These are phyloP conservation scores for Lindbergichthys nudifrons DNA, from an alignment of 2,797 vertebrate genomes.

Conservation along the genomic window DNA sequence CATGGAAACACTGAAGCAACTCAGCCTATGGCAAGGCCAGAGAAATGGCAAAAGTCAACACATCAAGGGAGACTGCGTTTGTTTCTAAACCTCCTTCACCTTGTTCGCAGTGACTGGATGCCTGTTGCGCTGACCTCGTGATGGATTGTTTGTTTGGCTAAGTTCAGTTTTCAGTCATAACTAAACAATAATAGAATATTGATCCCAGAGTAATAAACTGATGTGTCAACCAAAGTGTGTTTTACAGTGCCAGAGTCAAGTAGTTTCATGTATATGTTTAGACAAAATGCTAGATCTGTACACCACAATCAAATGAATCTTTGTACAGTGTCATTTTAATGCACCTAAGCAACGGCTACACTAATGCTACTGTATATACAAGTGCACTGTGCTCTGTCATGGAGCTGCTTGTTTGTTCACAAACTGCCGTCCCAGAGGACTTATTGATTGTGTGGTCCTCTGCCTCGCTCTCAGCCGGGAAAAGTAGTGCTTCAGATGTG, in stretches of 20 bases:
- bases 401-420: constrained; percentile 45
- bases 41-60: constrained; percentile 50
- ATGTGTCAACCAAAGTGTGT: constrained; percentile 26
- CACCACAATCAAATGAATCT: background rate
- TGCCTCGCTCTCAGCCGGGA: constrained; percentile 18
- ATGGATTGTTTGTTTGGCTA: constrained; percentile 39
- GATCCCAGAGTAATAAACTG: constrained; percentile 36
- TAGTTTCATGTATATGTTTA: constrained; percentile 8
- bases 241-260: constrained; percentile 14
- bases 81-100: constrained; percentile 41
- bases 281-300: background rate
- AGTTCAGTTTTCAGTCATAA: constrained; percentile 44
- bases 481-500: constrained; percentile 38
- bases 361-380: constrained; percentile 4
- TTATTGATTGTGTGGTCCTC: constrained; percentile 57
- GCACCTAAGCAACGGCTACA: background rate
- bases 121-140: constrained; percentile 18
- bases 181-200: constrained; percentile 56
- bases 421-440: constrained; percentile 44
- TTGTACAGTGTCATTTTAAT: background rate
- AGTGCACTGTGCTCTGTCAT: constrained; percentile 28
- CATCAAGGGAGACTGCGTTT: constrained; percentile 54
- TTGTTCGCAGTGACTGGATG: constrained; percentile 39
- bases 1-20: constrained; percentile 55
- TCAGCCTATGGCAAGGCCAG: constrained; percentile 51